Evolutionary conservation across 2,797 vertebrate genomes (phyloP).

Genomic region (Poecilia wingei): DNA sequence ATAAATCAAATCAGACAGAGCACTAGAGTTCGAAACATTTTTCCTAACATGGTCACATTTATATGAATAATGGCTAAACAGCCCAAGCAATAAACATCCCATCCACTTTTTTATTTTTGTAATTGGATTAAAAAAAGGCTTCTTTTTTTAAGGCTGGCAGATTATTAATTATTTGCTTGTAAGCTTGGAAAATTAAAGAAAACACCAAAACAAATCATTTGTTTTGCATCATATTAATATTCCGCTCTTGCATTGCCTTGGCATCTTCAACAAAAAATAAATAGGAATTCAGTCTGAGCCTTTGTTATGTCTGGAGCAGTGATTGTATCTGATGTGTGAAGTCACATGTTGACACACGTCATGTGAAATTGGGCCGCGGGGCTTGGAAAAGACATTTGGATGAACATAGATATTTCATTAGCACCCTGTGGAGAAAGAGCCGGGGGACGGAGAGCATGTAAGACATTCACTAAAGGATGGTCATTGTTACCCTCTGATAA

Average conservation of each 20-base stretch:
- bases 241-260: constrained; percentile 57
- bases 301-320: constrained; percentile 71
- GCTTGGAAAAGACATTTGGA: constrained; percentile 88
- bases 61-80: constrained; percentile 4
- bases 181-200: constrained; percentile 32
- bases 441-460: constrained; percentile 78
- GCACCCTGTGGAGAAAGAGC: constrained; percentile 88
- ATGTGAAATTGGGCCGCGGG: constrained; percentile 82
- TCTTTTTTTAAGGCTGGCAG: constrained; percentile 9
- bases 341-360: constrained; percentile 87
- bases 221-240: constrained; percentile 62
- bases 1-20: constrained; percentile 48
- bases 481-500: constrained; percentile 79
- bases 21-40: neutral
- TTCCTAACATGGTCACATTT: neutral
- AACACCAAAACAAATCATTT: constrained; percentile 25
- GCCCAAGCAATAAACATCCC: constrained; percentile 1
- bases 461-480: constrained; percentile 81
- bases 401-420: constrained; percentile 96
- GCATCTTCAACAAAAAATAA: constrained; percentile 58
- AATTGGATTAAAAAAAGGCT: constrained; percentile 3
- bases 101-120: constrained; percentile 12
- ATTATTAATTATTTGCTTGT: constrained; percentile 39
- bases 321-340: constrained; percentile 73
- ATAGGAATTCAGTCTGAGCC: constrained; percentile 63